A percentile compares a stretch with the other conserved stretches of the same genome.
Conservation (phyloP, 2,888 invertebrate genomes). For the Pycnomerus fuliginosus region DNA sequence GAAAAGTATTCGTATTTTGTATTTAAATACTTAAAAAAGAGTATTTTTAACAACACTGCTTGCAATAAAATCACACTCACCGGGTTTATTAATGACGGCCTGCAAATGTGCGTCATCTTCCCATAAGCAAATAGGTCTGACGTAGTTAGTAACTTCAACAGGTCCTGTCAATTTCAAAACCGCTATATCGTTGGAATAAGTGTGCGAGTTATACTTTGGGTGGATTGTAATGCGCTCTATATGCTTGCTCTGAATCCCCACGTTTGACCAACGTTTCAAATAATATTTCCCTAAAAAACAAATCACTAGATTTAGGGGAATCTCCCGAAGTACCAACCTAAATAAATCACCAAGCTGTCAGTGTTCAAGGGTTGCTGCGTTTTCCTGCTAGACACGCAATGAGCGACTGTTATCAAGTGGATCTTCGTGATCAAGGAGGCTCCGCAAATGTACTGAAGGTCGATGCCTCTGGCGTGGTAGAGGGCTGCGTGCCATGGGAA, state of each 20-base stretch:
- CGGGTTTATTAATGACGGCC: slow-evolving; percentile 35
- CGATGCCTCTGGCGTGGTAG: slow-evolving; percentile 52
- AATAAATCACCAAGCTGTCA: slow-evolving; percentile 44
- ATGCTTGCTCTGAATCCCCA: slow-evolving; percentile 53
- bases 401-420: slow-evolving; percentile 64
- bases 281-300: slow-evolving; percentile 40
- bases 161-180: slow-evolving; percentile 56
- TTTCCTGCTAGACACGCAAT: slow-evolving; percentile 58
- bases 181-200: slow-evolving; percentile 57
- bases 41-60: neutral
- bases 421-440: slow-evolving; percentile 60
- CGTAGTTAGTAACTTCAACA: slow-evolving; percentile 55
- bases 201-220: slow-evolving; percentile 47
- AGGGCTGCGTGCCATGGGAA: slow-evolving; percentile 53
- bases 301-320: neutral
- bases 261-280: slow-evolving; percentile 49
- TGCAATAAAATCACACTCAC: slow-evolving; percentile 23
- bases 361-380: slow-evolving; percentile 41
- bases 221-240: slow-evolving; percentile 49
- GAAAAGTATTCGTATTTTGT: neutral
- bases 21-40: neutral
- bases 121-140: slow-evolving; percentile 64
- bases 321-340: slow-evolving; percentile 38
- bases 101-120: slow-evolving; percentile 31
- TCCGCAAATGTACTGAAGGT: slow-evolving; percentile 63